Base-by-base conservation (phyloP, 2,888 invertebrate species). In the Rhagium mordax region DNA sequence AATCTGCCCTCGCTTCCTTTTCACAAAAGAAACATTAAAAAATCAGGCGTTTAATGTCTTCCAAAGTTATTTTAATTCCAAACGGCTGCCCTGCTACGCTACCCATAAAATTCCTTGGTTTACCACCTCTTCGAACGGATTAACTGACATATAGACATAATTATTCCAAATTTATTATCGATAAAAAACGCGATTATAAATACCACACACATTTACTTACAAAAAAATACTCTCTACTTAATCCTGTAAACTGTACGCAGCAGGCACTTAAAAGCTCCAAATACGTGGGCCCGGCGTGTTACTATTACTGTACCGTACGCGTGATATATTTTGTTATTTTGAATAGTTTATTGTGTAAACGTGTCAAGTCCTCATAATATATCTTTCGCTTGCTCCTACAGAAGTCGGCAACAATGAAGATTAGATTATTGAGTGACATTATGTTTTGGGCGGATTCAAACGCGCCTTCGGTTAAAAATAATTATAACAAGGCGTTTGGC, bases 331-430 rank as follows among this genome's bases (percentile, higher is more conserved):
- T n/a, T 59, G 27, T 60, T 51, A 71, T 61, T 70, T 47, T 27
- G 49, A 41, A 51, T 60, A 47, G 60, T 71, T 71, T 60, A 66
- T 29, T 6, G 16, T 4, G 57, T 59, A 59, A 29, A 59, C 13
- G 62, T 64, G 64, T 65, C 64, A 62, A 49, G 59, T 16, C 33
- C 62, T 51, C 48, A 47, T 67, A 27, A 62, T 68, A 72, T 61
- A 72, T 68, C 64, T 72, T 64, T 57, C 33, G 57, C 27, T 27
- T 29, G 67, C 70, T 68, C 70, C 74, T 66, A 70, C 62, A 68
- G 70, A 51, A 66, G 68, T 65, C 62, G 29, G 53, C 65, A 73
- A 60, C 53, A 74, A 70, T 74, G 18, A 64, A 55, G 53, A 74
- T 74, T 67, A 67, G 64, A 55, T 49, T 24, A 61, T 21, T 67